Base-by-base conservation (phyloP, 2,888 invertebrate species). In the Caenorhabditis imperialis region DNA sequence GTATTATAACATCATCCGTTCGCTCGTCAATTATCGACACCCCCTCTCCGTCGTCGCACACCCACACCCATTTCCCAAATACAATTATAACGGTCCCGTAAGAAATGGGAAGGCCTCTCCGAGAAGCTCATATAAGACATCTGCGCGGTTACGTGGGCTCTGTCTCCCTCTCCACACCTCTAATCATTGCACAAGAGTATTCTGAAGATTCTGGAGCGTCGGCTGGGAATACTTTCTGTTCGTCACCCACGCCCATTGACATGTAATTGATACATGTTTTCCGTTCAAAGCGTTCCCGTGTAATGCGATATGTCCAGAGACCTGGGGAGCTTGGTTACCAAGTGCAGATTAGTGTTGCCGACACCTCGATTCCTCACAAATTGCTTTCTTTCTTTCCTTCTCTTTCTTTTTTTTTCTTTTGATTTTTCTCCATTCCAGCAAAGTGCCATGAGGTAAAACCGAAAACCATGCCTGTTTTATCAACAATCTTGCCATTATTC, bases 71-170 rank as follows among this genome's bases (percentile, higher is more conserved):
- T 65, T 67, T 40, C 53, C 53, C 20, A 73, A 73, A 73, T 73
- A 65, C 73, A 73, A 73, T 73, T 73, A 73, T 73, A 73, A 73
- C 73, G 60, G 65, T 73, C 54, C 63, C 58, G 57, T 72, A 67
- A 67, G 67, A 67, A 67, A 67, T 45, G 48, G 42, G 55, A 16
- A 14, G 18, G n/a, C 37, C 25, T 27, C 25, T 54, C 63, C 44
- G 22, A 33, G 6, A 25, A 38, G 35, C 58, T 54, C 63, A 51
- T 58, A 73, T 61, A 73, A 67, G 67, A 74, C 74, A 74, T 74
- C 74, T 74, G 74, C 67, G 67, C 67, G 58, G 60, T 74, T n/a
- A 57, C 51, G 45, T 25, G 38, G 35, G 54, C 58, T 62, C n/a
- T n/a, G n/a, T n/a, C n/a, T n/a, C n/a, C 37, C 16, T 48, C 54